phyloP scores from a whole-genome alignment of 2,113 vertebrate species.

The Campylorhamphus procurvoides region DNA sequence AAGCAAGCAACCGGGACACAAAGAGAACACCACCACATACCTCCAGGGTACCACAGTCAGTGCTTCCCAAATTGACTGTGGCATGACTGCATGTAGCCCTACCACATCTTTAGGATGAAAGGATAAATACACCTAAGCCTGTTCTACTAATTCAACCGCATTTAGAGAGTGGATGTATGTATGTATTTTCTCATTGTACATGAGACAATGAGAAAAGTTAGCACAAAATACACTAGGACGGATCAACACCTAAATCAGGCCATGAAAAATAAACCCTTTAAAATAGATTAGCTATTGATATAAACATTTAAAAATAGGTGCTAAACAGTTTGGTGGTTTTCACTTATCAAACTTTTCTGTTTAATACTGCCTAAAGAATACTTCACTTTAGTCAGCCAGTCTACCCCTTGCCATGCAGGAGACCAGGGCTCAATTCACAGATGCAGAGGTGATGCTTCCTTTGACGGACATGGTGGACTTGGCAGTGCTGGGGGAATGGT shows the following conservation, averaged over 20 bases:
- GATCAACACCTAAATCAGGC: not conserved
- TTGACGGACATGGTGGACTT: not conserved
- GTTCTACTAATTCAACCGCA: not conserved
- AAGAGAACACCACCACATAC: not conserved
- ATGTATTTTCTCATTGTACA: too few relatives aligned
- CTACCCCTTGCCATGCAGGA: accelerated
- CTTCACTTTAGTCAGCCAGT: not conserved
- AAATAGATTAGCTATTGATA: not conserved
- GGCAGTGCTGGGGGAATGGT: not conserved
- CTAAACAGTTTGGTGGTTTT: not conserved
- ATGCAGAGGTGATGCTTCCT: not conserved
- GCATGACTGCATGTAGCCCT: not conserved
- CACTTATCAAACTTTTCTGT: not conserved
- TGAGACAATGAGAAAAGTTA: not conserved
- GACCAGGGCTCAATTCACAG: not conserved
- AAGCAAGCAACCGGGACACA: not conserved
- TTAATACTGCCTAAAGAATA: not conserved
- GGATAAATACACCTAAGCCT: not conserved
- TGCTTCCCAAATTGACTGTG: not conserved
- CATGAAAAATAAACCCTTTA: not conserved
- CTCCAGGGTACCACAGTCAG: not conserved
- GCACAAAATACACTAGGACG: not conserved
- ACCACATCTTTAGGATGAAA: not conserved
- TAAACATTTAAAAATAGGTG: not conserved
- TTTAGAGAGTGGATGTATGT: not conserved